phyloP scores from a whole-genome alignment of 2,113 vertebrate species.

The Cyphomyrus discorhynchus region DNA sequence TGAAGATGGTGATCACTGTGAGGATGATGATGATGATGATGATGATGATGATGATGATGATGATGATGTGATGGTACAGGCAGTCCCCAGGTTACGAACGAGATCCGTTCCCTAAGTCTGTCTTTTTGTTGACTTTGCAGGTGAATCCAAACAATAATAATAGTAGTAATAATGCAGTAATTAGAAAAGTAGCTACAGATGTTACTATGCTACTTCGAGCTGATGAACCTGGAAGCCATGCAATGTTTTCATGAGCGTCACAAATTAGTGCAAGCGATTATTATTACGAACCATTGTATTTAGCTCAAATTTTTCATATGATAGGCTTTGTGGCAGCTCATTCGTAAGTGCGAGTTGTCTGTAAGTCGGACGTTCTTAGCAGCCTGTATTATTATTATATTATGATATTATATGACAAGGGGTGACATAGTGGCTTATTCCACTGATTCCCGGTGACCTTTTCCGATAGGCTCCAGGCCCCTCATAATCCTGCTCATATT shows the following conservation, averaged over 20 bases:
- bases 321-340: neutral
- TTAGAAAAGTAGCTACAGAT: neutral
- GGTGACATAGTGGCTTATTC: neutral
- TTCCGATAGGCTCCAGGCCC: neutral
- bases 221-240: neutral
- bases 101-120: neutral
- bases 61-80: neutral
- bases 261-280: neutral
- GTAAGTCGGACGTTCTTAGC: neutral
- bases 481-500: neutral
- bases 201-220: neutral
- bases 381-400: neutral
- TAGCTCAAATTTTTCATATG: neutral
- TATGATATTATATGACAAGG: neutral
- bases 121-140: neutral
- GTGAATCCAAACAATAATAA: neutral
- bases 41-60: neutral
- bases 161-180: neutral
- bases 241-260: neutral
- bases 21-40: neutral
- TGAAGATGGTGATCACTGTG: slow-evolving; percentile 29
- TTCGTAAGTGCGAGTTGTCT: neutral
- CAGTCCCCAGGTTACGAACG: neutral
- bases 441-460: too few species aligned
- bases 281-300: neutral